A percentile compares a stretch with the other conserved stretches of the same genome.
Evolutionary conservation across 1,140 invertebrate species (phyloP).

Genomic region (Bombus haemorrhoidalis): DNA sequence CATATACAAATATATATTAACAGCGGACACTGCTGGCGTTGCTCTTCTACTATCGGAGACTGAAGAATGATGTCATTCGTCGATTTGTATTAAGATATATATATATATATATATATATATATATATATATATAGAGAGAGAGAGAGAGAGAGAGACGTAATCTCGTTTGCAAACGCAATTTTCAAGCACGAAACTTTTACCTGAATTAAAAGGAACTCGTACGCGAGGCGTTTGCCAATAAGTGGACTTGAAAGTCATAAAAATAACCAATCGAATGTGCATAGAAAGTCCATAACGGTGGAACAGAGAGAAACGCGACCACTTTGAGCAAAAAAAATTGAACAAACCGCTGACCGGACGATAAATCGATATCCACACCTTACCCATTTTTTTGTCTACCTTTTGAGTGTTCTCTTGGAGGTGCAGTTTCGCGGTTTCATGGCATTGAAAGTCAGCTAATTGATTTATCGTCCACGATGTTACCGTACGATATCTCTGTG

Average conservation of each 20-base stretch:
- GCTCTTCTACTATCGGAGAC: no score
- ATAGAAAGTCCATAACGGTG: background rate
- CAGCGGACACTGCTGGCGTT: no score
- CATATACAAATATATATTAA: no score
- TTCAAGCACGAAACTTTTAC: background rate
- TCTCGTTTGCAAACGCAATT: background rate
- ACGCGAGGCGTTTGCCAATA: background rate
- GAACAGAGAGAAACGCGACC: background rate
- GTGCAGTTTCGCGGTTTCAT: conserved; percentile 1
- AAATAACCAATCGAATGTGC: conserved; percentile 15
- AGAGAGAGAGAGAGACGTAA: no score
- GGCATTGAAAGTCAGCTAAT: conserved; percentile 31
- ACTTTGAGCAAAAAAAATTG: conserved; percentile 8
- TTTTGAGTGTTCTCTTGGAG: background rate
- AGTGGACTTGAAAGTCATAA: background rate
- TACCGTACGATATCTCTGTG: background rate
- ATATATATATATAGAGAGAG: no score
- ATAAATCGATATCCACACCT: conserved; percentile 34
- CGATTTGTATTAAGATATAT: background rate
- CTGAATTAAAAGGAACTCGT: background rate
- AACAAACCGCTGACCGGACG: background rate
- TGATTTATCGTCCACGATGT: conserved; percentile 27
- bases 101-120: no score
- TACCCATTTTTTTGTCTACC: background rate
- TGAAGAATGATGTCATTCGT: no score